phyloP scores from a whole-genome alignment of 2,888 invertebrate genomes.

The Kryphioiulus occultus region DNA sequence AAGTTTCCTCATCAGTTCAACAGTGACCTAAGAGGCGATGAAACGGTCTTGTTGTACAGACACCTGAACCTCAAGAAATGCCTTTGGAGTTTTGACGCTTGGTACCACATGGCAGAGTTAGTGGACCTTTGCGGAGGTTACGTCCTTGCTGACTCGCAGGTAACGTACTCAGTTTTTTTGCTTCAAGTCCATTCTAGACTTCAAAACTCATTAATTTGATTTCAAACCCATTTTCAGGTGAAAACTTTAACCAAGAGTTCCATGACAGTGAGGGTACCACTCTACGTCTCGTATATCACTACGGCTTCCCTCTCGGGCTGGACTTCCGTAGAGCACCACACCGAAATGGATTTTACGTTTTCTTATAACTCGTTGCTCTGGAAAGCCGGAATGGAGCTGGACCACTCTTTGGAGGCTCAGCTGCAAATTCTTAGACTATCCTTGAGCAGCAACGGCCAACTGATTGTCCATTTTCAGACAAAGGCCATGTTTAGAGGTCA shows the following conservation, averaged over 20 bases:
- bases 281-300: constrained; percentile 63
- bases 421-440: constrained; percentile 58
- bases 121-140: constrained; percentile 63
- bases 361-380: constrained; percentile 62
- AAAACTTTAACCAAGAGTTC: constrained; percentile 54
- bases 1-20: constrained; percentile 59
- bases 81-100: constrained; percentile 63
- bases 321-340: constrained; percentile 63
- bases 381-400: constrained; percentile 61
- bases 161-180: constrained; percentile 41
- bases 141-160: constrained; percentile 62
- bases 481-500: constrained; percentile 63
- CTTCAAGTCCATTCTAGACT: too few species aligned
- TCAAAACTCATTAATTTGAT: too few species aligned
- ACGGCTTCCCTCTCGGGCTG: constrained; percentile 62
- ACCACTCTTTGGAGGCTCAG: constrained; percentile 58
- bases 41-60: constrained; percentile 60
- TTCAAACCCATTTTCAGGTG: constrained; percentile 42
- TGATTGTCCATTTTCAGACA: constrained; percentile 63
- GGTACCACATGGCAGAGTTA: constrained; percentile 63
- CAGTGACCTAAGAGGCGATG: constrained; percentile 57
- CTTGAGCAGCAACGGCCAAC: constrained; percentile 61
- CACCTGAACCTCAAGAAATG: constrained; percentile 63
- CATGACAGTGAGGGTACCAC: constrained; percentile 62
- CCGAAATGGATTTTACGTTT: constrained; percentile 64